Base-by-base conservation (phyloP, 2,797 vertebrate species). In the Muscicapa striata region DNA sequence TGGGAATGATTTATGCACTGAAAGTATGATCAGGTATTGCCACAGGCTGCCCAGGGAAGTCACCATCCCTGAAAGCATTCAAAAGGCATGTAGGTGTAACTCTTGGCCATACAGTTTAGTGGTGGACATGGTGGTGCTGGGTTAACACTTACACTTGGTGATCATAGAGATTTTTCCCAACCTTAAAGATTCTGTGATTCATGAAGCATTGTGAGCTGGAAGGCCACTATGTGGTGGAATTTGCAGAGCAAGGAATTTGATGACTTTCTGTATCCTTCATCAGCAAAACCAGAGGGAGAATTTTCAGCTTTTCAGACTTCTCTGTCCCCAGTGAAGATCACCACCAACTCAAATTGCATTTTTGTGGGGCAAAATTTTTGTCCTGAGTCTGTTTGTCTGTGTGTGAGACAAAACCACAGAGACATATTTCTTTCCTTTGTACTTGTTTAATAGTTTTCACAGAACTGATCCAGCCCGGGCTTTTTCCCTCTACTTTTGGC, bases 351-450 rank as follows among this genome's bases (percentile, higher is more conserved):
- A 69, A 68, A 38, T 22, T 51, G 15, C 34, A 61, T 30, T 73
- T 89, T 74, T 76, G 32, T 77, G 58, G 49, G 20, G 54, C 51
- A 54, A 54, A 61, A 54, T 41, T 61, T 77, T 81, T 86, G 46
- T n/a, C 16, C 8, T 1, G 0, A 29, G 9, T 78, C 15, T 74
- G 7, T 70, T 38, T 58, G 29, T 79, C 21, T 55, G 1, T 48
- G 9, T 84, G 9, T 48, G 78, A 74, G 48, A 63, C 48, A 63
- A 73, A 93, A 48, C 18, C 40, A 23, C 24, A 48, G 3, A 57
- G 68, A 55, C 29, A 46, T 20, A 54, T 46, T 20, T 34, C 41
- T 57, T 94, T 74, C 21, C 75, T 77, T 77, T 80, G 30, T 57
- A 52, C 12, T 36, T 27, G 77, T 82, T n/a, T 45, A 55, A 46